A percentile compares a stretch with the other conserved stretches of the same genome.
Evolutionary conservation across 1,140 invertebrate genomes (phyloP).

Genomic region (Diprion similis): DNA sequence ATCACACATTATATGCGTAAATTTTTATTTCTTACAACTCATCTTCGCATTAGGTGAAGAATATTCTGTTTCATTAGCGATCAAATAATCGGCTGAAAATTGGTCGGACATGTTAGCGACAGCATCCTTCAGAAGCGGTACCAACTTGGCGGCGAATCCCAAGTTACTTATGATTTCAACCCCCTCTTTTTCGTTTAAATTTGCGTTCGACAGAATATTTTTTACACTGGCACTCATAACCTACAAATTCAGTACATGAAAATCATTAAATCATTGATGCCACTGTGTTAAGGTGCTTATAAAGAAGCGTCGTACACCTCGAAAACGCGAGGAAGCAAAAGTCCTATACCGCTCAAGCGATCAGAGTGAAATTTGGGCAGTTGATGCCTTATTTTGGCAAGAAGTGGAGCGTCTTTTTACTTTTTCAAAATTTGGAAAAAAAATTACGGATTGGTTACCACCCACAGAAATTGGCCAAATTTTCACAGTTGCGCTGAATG

Average conservation of each 20-base stretch:
- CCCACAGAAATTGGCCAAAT: too few species aligned
- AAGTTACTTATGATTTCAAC: constrained; percentile 55
- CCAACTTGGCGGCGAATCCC: constrained; percentile 53
- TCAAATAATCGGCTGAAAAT: background rate
- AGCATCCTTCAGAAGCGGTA: constrained; percentile 57
- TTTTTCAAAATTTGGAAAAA: too few species aligned
- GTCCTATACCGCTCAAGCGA: too few species aligned
- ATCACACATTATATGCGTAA: too few species aligned
- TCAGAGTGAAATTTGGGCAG: too few species aligned
- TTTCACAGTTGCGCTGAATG: too few species aligned
- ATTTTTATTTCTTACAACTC: constrained; percentile 1
- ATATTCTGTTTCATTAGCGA: constrained; percentile 10
- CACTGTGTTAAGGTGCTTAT: too few species aligned
- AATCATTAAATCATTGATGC: background rate
- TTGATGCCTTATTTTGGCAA: too few species aligned
- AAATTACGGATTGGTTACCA: too few species aligned
- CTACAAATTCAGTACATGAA: constrained; percentile 33
- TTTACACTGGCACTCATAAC: constrained; percentile 56
- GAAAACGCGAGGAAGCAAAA: too few species aligned
- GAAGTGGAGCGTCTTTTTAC: too few species aligned
- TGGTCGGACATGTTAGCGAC: constrained; percentile 36
- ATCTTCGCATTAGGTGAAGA: background rate
- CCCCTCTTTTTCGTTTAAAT: constrained; percentile 60
- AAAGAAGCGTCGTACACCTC: too few species aligned
- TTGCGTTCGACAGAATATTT: constrained; percentile 60